Conservation (phyloP, 1,140 invertebrate genomes). For the Procambarus virginalis region DNA sequence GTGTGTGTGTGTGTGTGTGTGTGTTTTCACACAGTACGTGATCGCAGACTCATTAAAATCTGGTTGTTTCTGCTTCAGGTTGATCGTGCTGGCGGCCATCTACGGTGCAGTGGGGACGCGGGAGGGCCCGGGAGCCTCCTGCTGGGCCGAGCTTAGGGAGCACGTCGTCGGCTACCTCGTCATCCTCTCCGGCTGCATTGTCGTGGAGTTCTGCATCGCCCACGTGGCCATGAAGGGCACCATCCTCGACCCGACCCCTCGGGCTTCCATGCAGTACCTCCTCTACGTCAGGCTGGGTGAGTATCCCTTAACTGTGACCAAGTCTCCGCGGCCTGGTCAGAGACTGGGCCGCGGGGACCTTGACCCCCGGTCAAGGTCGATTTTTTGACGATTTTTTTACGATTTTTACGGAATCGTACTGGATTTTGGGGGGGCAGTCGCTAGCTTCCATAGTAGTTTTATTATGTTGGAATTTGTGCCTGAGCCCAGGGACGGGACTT, state of each 20-base stretch:
- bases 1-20: neutral
- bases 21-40: too few relatives aligned
- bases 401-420: too few relatives aligned
- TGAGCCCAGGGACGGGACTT: too few relatives aligned
- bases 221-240: slow-evolving; percentile 86
- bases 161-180: slow-evolving; percentile 84
- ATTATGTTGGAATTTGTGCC: too few relatives aligned
- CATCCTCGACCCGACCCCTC: slow-evolving; percentile 84
- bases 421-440: too few relatives aligned
- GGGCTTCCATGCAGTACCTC: slow-evolving; percentile 86
- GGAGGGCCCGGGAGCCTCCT: slow-evolving; percentile 22
- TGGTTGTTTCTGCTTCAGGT: slow-evolving; percentile 28
- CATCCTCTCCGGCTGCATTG: slow-evolving; percentile 81
- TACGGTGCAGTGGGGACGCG: slow-evolving; percentile 58
- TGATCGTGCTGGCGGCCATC: slow-evolving; percentile 65
- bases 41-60: too few relatives aligned
- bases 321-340: too few relatives aligned
- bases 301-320: slow-evolving; percentile 69
- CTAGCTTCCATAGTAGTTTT: too few relatives aligned
- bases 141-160: slow-evolving; percentile 77
- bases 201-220: slow-evolving; percentile 84
- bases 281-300: slow-evolving; percentile 88
- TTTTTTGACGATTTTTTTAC: too few relatives aligned
- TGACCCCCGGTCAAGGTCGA: too few relatives aligned
- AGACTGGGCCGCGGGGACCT: too few relatives aligned